These are phyloP conservation scores for Hermatobates lingyangjiaoensis DNA, from an alignment of 1,140 invertebrate species.

Conservation along the genomic window DNA sequence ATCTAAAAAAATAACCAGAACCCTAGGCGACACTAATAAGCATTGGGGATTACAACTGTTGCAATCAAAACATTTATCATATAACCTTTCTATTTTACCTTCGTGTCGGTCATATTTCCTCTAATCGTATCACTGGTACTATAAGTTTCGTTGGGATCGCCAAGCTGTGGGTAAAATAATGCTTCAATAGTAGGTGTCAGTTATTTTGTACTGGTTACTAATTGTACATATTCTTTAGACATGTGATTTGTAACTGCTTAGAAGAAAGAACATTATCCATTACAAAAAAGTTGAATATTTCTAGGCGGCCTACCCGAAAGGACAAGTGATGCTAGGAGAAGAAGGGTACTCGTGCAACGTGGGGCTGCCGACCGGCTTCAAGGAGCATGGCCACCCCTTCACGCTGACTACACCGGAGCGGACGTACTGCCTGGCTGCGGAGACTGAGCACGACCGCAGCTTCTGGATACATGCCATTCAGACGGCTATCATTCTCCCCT, in stretches of 20 bases:
- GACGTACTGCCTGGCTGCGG: slow-evolving; percentile 62
- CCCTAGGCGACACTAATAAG: no score
- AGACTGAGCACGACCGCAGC: slow-evolving; percentile 51
- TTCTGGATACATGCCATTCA: slow-evolving; percentile 62
- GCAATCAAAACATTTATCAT: no score
- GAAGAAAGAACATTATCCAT: not conserved
- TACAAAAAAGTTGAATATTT: no score
- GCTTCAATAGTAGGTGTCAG: not conserved
- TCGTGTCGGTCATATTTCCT: no score
- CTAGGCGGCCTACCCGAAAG: slow-evolving; percentile 67
- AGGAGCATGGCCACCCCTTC: slow-evolving; percentile 61
- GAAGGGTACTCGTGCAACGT: slow-evolving; percentile 49
- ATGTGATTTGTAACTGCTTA: not conserved
- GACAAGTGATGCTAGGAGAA: slow-evolving; percentile 74
- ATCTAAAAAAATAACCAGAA: no score
- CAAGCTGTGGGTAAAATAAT: not conserved
- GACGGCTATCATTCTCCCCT: slow-evolving; percentile 48
- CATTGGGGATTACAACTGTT: no score
- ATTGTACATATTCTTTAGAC: not conserved
- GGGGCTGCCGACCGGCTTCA: slow-evolving; percentile 41
- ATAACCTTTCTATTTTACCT: no score
- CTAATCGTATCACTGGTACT: not conserved
- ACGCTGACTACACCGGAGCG: slow-evolving; percentile 68
- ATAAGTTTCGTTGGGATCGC: not conserved
- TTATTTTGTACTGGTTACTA: not conserved